phyloP scores from a whole-genome alignment of 2,113 vertebrate genomes.

The Catharus minimus region DNA sequence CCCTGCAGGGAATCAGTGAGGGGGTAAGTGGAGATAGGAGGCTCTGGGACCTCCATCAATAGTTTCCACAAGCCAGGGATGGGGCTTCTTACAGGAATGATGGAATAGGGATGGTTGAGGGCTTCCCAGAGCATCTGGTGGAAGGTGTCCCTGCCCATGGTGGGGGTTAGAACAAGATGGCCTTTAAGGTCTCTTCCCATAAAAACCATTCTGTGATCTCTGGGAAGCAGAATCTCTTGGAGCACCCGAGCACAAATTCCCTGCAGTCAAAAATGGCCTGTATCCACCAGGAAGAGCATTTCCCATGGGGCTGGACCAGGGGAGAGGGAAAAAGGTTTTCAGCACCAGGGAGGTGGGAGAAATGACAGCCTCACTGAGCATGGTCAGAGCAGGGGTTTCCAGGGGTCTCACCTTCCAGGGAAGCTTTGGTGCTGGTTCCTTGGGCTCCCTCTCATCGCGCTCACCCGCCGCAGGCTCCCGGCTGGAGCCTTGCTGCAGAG shows the following conservation, averaged over 20 bases:
- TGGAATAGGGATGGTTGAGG: not conserved
- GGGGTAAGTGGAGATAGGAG: not conserved
- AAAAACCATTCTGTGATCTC: not conserved
- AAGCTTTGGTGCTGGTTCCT: conserved; percentile 57
- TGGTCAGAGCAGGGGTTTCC: not conserved
- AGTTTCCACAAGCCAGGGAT: not conserved
- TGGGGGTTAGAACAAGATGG: not conserved
- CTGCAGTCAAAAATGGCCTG: not conserved
- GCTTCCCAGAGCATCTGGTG: not conserved
- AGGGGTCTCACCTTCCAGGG: conserved; percentile 75
- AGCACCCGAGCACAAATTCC: not conserved
- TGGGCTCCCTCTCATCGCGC: conserved; percentile 55
- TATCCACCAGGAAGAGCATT: not conserved
- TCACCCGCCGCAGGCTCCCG: conserved; percentile 53
- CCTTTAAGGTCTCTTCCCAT: not conserved
- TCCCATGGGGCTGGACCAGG: not conserved
- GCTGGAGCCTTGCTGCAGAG: conserved; percentile 65
- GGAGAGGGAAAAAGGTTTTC: not conserved
- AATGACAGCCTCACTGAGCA: fast-evolving
- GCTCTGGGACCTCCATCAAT: not conserved
- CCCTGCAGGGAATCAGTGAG: not conserved
- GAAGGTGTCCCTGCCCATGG: not conserved
- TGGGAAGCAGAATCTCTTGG: not conserved
- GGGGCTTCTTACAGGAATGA: not conserved
- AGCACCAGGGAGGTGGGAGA: not conserved